Conservation (phyloP, 2,113 vertebrate species). For the Chaetodon auriga region DNA sequence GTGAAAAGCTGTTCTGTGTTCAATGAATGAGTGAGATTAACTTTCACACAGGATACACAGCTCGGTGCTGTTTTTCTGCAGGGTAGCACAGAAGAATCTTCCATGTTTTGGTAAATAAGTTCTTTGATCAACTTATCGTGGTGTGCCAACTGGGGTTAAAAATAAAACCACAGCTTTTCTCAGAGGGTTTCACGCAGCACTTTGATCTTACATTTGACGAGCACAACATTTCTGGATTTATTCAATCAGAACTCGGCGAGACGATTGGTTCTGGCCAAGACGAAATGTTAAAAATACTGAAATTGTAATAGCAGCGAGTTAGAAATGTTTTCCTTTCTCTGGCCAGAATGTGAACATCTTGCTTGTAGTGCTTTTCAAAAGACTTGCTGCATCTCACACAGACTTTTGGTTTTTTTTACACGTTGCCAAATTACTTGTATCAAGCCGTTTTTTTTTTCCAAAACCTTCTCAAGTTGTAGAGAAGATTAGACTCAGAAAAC, state of each 20-base stretch:
- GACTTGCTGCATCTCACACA: slow-evolving; percentile 15
- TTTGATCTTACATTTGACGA: slow-evolving; percentile 62
- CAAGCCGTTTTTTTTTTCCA: slow-evolving; percentile 45
- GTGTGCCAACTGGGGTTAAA: slow-evolving; percentile 42
- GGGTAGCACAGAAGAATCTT: slow-evolving; percentile 22
- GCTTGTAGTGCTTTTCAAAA: slow-evolving; percentile 43
- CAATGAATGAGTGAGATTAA: slow-evolving; percentile 27
- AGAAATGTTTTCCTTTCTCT: slow-evolving; percentile 50
- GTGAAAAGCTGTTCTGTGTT: slow-evolving; percentile 18
- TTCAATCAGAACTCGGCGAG: slow-evolving; percentile 45
- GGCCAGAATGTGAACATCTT: slow-evolving; percentile 33
- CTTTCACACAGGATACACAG: slow-evolving; percentile 17
- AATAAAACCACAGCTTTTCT: slow-evolving; percentile 51
- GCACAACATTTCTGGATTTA: slow-evolving; percentile 44
- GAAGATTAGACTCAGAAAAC: slow-evolving; percentile 32
- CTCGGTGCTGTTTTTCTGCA: slow-evolving; percentile 43
- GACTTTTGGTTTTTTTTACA: slow-evolving; percentile 13
- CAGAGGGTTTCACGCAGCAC: slow-evolving; percentile 32
- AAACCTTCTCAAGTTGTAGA: slow-evolving; percentile 27
- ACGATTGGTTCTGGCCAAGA: slow-evolving; percentile 26
- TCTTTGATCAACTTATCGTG: slow-evolving; percentile 66
- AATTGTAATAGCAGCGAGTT: slow-evolving; percentile 14
- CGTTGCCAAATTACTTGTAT: slow-evolving; percentile 44
- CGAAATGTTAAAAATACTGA: slow-evolving; percentile 18
- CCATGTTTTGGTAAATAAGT: slow-evolving; percentile 50